Evolutionary conservation across 2,888 invertebrate species (phyloP).

Genomic region (Pandemis heparana): DNA sequence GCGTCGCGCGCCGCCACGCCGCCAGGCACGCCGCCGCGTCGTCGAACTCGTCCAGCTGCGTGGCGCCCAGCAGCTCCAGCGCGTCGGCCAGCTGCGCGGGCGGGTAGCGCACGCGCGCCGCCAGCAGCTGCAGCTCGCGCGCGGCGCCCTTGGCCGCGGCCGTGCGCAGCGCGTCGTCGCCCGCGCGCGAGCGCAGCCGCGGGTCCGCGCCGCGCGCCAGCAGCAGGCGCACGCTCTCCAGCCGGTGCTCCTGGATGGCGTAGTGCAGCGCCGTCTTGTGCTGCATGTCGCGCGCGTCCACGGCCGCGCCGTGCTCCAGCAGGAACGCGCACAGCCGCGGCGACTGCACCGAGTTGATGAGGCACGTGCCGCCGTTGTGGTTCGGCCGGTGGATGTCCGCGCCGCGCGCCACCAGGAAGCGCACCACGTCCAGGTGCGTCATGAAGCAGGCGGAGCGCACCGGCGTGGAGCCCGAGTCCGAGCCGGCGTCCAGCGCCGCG

Average conservation of each 20-base stretch:
- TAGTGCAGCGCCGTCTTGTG: conserved; percentile 97
- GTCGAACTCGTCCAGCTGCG: conserved; percentile 95
- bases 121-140: conserved; percentile 89
- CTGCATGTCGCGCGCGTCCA: conserved; percentile 95
- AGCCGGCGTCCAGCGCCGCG: conserved; percentile 94
- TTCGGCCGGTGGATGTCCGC: conserved; percentile 94
- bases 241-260: conserved; percentile 93
- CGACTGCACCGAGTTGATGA: conserved; percentile 97
- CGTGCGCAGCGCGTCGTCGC: conserved; percentile 95
- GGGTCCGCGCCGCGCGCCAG: conserved; percentile 93
- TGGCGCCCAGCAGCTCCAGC: conserved; percentile 93
- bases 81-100: conserved; percentile 92
- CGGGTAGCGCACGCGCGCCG: conserved; percentile 86
- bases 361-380: conserved; percentile 96
- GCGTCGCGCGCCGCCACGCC: conserved; percentile 92
- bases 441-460: conserved; percentile 97
- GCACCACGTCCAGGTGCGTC: conserved; percentile 93
- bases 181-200: conserved; percentile 90
- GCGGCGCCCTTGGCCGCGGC: conserved; percentile 91
- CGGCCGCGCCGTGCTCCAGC: conserved; percentile 91
- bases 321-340: conserved; percentile 92
- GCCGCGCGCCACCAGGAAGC: conserved; percentile 90
- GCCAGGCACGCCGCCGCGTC: conserved; percentile 89
- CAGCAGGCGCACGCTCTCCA: conserved; percentile 93
- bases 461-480: conserved; percentile 95